phyloP scores from a whole-genome alignment of 2,888 invertebrate species.

The Sycophila texana region DNA sequence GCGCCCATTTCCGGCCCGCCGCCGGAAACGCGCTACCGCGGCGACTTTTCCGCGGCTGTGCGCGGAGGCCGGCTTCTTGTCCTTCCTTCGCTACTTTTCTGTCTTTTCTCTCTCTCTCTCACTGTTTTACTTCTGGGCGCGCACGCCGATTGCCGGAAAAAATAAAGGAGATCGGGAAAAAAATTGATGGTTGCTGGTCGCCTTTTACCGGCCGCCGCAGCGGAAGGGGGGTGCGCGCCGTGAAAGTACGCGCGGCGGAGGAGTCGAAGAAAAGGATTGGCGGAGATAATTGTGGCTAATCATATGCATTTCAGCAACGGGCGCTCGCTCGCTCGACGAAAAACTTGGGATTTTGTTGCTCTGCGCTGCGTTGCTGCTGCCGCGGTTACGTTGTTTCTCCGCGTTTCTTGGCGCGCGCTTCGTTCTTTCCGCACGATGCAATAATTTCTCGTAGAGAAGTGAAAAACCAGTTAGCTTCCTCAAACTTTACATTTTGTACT shows the following conservation, averaged over 20 bases:
- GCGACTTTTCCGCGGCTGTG: too few species aligned
- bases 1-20: conserved; percentile 28
- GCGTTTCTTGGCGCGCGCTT: too few species aligned
- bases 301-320: conserved; percentile 35
- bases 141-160: conserved; percentile 3
- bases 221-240: conserved; percentile 11
- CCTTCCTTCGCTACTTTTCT: background rate
- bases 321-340: conserved; percentile 1
- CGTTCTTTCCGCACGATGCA: too few species aligned
- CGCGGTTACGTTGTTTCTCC: background rate
- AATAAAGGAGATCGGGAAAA: conserved; percentile 13
- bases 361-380: background rate
- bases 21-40: conserved; percentile 1
- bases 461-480: too few species aligned
- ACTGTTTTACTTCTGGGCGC: background rate
- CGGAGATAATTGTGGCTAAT: conserved; percentile 47
- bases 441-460: too few species aligned
- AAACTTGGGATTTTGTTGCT: conserved; percentile 17
- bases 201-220: background rate
- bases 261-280: conserved; percentile 21
- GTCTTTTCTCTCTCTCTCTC: background rate
- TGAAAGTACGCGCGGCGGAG: background rate
- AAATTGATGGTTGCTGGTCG: conserved; percentile 5
- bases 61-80: background rate
- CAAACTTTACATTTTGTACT: too few species aligned